Evolutionary conservation across 2,888 invertebrate genomes (phyloP).

Genomic region (Apoda limacodes): DNA sequence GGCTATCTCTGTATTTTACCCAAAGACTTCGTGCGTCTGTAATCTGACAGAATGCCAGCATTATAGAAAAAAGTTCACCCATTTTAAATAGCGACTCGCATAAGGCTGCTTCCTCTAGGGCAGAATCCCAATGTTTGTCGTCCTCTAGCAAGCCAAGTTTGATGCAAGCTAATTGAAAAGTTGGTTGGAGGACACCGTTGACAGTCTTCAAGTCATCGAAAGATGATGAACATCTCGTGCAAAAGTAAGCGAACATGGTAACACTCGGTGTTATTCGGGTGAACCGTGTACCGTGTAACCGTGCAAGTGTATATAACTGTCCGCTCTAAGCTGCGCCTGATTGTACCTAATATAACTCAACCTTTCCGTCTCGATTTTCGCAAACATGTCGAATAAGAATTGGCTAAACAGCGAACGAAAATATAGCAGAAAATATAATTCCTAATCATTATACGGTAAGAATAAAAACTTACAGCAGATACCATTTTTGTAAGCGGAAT

Average conservation of each 20-base stretch:
- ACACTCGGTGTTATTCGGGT: conserved; percentile 14
- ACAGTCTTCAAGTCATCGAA: conserved; percentile 15
- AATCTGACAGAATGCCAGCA: conserved; percentile 19
- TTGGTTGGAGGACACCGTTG: conserved; percentile 14
- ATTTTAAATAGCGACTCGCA: conserved; percentile 16
- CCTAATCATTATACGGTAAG: conserved; percentile 4
- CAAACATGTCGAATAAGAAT: conserved; percentile 2
- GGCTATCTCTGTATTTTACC: conserved; percentile 20
- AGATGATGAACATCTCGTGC: conserved; percentile 13
- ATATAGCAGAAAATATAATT: conserved; percentile 7
- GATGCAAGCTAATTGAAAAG: conserved; percentile 22
- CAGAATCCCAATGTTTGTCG: conserved; percentile 27
- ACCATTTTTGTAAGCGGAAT: conserved; percentile 5
- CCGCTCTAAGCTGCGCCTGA: too few species aligned
- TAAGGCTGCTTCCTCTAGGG: conserved; percentile 23
- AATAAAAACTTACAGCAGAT: conserved; percentile 5
- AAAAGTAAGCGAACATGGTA: conserved; percentile 15
- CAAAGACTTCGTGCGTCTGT: conserved; percentile 19
- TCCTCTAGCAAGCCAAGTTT: conserved; percentile 28
- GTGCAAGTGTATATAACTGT: too few species aligned
- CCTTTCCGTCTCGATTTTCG: neutral
- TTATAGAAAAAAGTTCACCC: conserved; percentile 17
- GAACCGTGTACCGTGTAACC: conserved; percentile 14
- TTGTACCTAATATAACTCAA: too few species aligned
- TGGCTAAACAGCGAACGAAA: conserved; percentile 7